Evolutionary conservation across 1,140 invertebrate genomes (phyloP).

Genomic region (Lucilia sericata): DNA sequence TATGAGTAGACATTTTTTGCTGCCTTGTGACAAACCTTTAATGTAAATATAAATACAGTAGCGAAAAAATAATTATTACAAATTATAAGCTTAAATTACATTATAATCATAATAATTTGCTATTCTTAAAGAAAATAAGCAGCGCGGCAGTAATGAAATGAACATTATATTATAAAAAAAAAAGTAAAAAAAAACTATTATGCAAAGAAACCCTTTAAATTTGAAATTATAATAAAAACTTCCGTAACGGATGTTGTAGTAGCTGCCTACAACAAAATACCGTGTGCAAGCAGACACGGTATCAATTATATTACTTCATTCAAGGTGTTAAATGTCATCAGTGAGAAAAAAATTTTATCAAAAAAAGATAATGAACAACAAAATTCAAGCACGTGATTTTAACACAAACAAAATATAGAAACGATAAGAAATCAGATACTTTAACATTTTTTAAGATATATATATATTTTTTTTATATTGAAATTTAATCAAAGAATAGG

Average conservation of each 20-base stretch:
- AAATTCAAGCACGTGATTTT: slow-evolving; percentile 18
- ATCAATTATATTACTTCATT: not conserved
- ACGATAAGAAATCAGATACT: slow-evolving; percentile 35
- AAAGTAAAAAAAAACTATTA: not conserved
- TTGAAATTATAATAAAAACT: slow-evolving; percentile 13
- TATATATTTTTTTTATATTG: not conserved
- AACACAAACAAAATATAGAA: slow-evolving; percentile 28
- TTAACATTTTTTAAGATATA: not conserved
- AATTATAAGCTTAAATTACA: slow-evolving; percentile 34
- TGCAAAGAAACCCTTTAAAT: slow-evolving; percentile 32
- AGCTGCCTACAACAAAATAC: slow-evolving; percentile 15
- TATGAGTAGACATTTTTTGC: not conserved
- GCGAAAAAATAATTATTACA: not conserved
- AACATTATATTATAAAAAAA: not conserved
- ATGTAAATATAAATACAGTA: not conserved
- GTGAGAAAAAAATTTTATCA: not conserved
- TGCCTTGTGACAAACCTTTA: not conserved
- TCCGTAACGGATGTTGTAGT: slow-evolving; percentile 36
- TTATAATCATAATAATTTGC: slow-evolving; percentile 33
- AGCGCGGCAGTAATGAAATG: not conserved
- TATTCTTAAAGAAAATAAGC: not conserved
- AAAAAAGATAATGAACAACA: not conserved
- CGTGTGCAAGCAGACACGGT: not conserved
- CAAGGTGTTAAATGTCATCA: slow-evolving; percentile 35
- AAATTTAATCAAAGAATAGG: not conserved